Base-by-base conservation (phyloP, 1,140 invertebrate species). In the Aphis gossypii region DNA sequence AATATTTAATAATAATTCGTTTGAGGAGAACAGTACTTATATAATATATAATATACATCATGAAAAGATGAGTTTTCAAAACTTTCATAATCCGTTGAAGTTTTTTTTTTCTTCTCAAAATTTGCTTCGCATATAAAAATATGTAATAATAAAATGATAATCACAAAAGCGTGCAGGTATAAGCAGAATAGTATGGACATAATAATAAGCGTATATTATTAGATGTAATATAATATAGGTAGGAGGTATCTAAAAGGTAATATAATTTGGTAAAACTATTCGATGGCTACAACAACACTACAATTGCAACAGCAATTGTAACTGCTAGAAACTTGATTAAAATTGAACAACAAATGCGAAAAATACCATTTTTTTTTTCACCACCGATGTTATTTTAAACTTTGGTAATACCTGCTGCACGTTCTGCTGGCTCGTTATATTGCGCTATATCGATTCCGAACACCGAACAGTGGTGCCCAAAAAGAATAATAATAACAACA, bases 271-370 rank as follows among this genome's bases (percentile, higher is more conserved):
- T 48, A 92, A 83, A 83, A 92, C 46, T 51, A 51, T 92, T 83
- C 82, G 68, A 92, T 76, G n/a, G 3, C 8, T 46, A 23, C 30
- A 9, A 54, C 25, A 51, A 35, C 30, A 51, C 20, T 9, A 8
- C 2, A 46, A 20, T 44, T 8, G 90, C 60, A 23, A 0, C 30
- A 25, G 30, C 46, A 25, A 30, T 68, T 68, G 60, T 68, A 7
- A 90, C 60, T 30, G 23, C 25, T 83, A 92, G 46, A 92, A 92
- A 92, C 51, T 92, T 46, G 91, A 92, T 92, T 92, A 92, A 92
- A 92, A 46, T 44, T n/a, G 46, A 51, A 92, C 46, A 46, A 35
- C n/a, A 92, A 92, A 84, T 44, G 11, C n/a, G 76, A 54, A 92
- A 83, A 83, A 92, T 3, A 30, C 60, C 21, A 51, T 83, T 91